Evolutionary conservation across 1,140 invertebrate genomes (phyloP), one percentile per base, ranked within the genome.

Genomic region (Hyles euphorbiae): DNA sequence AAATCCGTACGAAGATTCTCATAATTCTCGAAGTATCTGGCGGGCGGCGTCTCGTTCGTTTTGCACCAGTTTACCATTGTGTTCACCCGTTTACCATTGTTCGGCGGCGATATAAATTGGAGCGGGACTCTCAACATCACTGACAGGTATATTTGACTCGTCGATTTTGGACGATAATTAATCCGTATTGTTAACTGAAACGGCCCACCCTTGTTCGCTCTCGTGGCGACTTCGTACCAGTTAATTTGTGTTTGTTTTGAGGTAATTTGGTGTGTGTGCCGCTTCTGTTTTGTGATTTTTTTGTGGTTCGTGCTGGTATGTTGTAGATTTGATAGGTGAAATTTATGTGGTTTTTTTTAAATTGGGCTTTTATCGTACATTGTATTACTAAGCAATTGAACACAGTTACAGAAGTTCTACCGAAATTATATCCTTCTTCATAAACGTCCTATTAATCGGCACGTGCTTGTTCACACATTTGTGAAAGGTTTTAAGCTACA

Each of bases 131-230:
- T 72, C 74, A 78, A 74, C 76, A 77, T 65, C 76, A 68, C 73
- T 82, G 85, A 87, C 85, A 88, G 85, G 83, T 88, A 88, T 87
- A 87, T 88, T 88, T 87, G 82, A 87, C 76, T 88, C 72, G 72
- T 77, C 85, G 85, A 81, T 85, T 86, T 86, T 72, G 72, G 72
- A 69, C 83, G 82, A 84, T 88, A 88, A 88, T 88, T 88, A 88
- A 86, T 88, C 85, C 78, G 79, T 82, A 83, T 86, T 86, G 83
- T 87, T 74, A 82, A 78, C 78, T 77, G 79, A 64, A 70, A 67
- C 65, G 68, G 82, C 61, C 83, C 82, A 86, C 82, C 83, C 83
- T 81, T 78, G 77, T 76, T 77, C 71, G 63, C 56, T 40, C 36
- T 40, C 36, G 36, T 40, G 36, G 36, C 22, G 22, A 40, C 36